Percentiles rank a stretch among this genome's conserved stretches.
Conservation (phyloP, 2,888 invertebrate genomes). For the Eristalinus aeneus region DNA sequence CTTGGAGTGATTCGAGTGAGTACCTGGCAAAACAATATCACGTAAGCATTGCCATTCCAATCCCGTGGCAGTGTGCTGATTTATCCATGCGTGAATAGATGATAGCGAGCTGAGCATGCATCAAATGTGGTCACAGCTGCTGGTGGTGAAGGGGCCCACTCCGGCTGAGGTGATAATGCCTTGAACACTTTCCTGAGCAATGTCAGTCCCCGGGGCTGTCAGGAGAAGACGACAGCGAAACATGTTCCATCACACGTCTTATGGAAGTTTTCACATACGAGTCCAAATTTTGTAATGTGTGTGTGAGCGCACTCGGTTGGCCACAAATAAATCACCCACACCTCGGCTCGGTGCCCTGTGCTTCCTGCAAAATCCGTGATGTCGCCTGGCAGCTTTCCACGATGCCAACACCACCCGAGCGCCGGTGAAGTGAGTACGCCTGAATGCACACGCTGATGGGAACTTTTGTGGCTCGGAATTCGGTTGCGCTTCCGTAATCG, state of each 20-base stretch:
- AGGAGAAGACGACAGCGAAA: conserved; percentile 41
- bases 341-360: background rate
- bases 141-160: conserved; percentile 9
- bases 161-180: conserved; percentile 35
- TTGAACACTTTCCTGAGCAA: background rate
- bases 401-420: conserved; percentile 9
- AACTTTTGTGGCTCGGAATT: conserved; percentile 53
- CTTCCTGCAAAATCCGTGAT: conserved; percentile 1
- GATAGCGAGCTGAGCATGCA: conserved; percentile 46
- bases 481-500: conserved; percentile 52
- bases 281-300: background rate
- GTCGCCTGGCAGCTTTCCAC: conserved; percentile 22
- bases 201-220: background rate
- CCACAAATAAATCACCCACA: background rate
- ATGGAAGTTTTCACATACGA: conserved; percentile 45
- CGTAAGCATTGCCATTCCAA: conserved; percentile 19
- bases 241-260: conserved; percentile 29
- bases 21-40: conserved; percentile 25
- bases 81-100: conserved; percentile 58
- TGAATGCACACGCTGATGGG: conserved; percentile 53
- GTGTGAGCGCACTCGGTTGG: background rate
- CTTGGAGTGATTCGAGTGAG: conserved; percentile 29
- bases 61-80: conserved; percentile 49
- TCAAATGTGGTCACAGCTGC: conserved; percentile 29
- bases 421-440: conserved; percentile 22